Evolutionary conservation across 92 coral and sea anemone species (phyloP), one percentile per base, ranked within the genome.

Genomic region (Zoanthus sociatus): DNA sequence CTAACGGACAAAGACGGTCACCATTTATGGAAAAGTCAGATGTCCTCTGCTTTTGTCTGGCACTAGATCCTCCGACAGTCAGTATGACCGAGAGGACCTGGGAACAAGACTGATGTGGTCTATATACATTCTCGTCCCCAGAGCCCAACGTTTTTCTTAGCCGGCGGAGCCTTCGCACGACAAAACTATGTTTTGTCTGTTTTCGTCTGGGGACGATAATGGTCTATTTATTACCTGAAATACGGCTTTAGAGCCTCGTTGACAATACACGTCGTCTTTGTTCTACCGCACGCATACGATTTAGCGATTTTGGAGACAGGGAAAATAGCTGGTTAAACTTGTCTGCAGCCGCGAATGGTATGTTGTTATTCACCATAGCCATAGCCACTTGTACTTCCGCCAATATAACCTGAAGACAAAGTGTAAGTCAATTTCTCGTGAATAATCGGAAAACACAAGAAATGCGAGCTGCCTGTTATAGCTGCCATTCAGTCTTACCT

Each of bases 231-330:
- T 68, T 58, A 14, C 66, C 66, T 58, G 66, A 58, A 58, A 58
- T 58, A 58, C n/a, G 66, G 66, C 66, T 58, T 58, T 58, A 58
- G 21, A 58, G 66, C 66, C 66, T 58, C 66, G 10, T 58, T 58
- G 66, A 58, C 66, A n/a, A 86, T 85, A 61, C 92, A 89, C 32
- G 92, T 89, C 69, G 92, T 84, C 68, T 89, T 89, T n/a, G 86
- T 89, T 74, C 84, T 71, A 54, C 78, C 89, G 78, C 89, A 56
- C 67, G 89, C 84, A 67, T 76, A 89, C 72, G 46, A 73, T 82
- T 89, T 84, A 31, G 91, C 88, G 9, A 78, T 83, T 83, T 88
- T 82, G 45, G 82, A 71, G 83, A 82, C 84, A 20, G 88, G 79
- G 78, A 88, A 88, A 56, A 82, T 68, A 88, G 67, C 33, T 72